Conservation (phyloP, 2,888 invertebrate species). For the Ephialtes manifestator region DNA sequence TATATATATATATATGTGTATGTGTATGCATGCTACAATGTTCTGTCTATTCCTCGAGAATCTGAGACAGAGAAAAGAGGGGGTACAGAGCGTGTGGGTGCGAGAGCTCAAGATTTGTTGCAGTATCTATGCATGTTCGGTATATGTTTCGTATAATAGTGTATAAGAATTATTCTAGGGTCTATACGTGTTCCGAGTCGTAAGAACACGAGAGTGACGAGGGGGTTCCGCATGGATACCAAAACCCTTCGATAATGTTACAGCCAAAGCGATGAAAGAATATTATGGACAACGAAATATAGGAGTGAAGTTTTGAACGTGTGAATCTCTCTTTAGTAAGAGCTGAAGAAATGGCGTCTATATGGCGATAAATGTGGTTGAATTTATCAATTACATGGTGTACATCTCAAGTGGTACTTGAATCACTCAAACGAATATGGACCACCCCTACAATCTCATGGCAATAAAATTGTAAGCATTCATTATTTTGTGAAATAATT, state of each 20-base stretch:
- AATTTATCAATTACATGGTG: slow-evolving; percentile 42
- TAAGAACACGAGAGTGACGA: slow-evolving; percentile 59
- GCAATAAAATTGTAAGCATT: background rate
- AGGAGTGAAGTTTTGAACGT: slow-evolving; percentile 13
- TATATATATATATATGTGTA: background rate
- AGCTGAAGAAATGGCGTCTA: background rate
- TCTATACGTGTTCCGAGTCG: slow-evolving; percentile 40
- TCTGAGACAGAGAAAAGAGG: slow-evolving; percentile 16
- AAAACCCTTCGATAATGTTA: slow-evolving; percentile 49
- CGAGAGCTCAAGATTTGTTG: slow-evolving; percentile 64
- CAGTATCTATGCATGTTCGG: slow-evolving; percentile 66
- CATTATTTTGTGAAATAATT: too few relatives aligned
- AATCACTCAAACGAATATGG: background rate
- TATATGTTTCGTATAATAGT: slow-evolving; percentile 60
- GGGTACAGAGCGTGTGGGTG: slow-evolving; percentile 50
- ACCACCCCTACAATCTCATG: background rate
- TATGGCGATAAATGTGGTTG: background rate
- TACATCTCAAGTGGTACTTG: background rate
- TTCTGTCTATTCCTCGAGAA: slow-evolving; percentile 44
- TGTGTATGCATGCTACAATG: slow-evolving; percentile 48
- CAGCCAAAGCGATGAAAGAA: slow-evolving; percentile 20
- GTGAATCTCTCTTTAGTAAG: slow-evolving; percentile 37
- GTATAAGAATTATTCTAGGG: slow-evolving; percentile 46
- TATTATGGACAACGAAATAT: slow-evolving; percentile 31
- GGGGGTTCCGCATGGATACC: slow-evolving; percentile 34